Evolutionary conservation across 2,888 invertebrate species (phyloP), one percentile per base, ranked within the genome.

Genomic region (Pelosia muscerda): DNA sequence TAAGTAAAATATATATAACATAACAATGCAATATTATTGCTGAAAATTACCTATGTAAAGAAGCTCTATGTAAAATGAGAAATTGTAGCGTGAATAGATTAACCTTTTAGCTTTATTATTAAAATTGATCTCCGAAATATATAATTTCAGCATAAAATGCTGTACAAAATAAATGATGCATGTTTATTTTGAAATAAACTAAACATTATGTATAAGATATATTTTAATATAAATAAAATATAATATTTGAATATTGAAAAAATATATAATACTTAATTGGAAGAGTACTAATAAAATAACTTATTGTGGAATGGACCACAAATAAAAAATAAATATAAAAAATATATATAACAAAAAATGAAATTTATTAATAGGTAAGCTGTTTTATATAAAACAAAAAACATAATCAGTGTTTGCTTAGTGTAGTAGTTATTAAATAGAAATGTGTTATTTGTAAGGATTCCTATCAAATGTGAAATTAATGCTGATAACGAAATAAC

Each of bases 331-430:
- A 63, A 63, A 26, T 26, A 25, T 38, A 56, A n/a, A 63, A 56
- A 59, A 22, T 59, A 25, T 49, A 13, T 54, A n/a, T 26, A 19
- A 22, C 8, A 31, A 31, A 31, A 55, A 55, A 31, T 23, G 9
- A n/a, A 31, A n/a, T 38, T 19, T 25, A 9, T 26, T 15, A 56
- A 15, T 42, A 56, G 22, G 9, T 61, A 70, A 64, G 57, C 25
- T 57, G 57, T 64, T 67, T 60, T 67, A 57, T 63, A 69, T 55
- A 54, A 49, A 34, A 19, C 28, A 55, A 66, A n/a, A 63, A 65
- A 68, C 65, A 68, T 68, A 72, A 68, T 68, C 63, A 68, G 49
- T 67, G 49, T 65, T 49, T 60, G 31, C 34, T 28, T 71, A 70
- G 59, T 13, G 70, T 60, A 60, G 66, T 34, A 31, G 26, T 53